A percentile compares a stretch with the other conserved stretches of the same genome.
These are phyloP conservation scores for Lichenostomus cassidix DNA, from an alignment of 2,113 vertebrate species.

Conservation along the genomic window DNA sequence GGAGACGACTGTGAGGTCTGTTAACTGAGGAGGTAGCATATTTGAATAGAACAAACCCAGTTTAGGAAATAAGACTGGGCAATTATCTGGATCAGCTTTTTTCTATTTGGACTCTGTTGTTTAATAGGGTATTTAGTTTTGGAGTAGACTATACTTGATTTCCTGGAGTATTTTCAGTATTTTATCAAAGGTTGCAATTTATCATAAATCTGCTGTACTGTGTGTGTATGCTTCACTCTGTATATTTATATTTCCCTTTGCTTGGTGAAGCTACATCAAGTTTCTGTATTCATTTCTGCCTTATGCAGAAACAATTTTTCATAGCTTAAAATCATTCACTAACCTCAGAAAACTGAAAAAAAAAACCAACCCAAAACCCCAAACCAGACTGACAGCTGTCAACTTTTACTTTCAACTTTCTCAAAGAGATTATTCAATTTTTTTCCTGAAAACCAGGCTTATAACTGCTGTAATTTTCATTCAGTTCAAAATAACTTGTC, in stretches of 20 bases:
- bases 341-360: background rate
- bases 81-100: background rate
- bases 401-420: background rate
- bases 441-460: background rate
- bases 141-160: background rate
- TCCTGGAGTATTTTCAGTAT: background rate
- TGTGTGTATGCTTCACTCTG: background rate
- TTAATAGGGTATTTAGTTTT: background rate
- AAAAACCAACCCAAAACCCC: background rate
- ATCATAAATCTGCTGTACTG: background rate
- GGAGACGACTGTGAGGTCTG: background rate
- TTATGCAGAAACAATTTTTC: background rate
- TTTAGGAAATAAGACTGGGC: background rate
- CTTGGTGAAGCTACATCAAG: background rate
- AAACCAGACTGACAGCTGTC: background rate
- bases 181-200: background rate
- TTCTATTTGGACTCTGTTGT: background rate
- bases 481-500: background rate
- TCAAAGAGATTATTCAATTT: background rate
- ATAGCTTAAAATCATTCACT: background rate
- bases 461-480: background rate
- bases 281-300: background rate
- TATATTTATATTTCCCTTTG: background rate
- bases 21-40: background rate
- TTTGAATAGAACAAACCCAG: background rate